phyloP scores from a whole-genome alignment of 2,888 invertebrate species.

The Phyllotreta cruciferae region DNA sequence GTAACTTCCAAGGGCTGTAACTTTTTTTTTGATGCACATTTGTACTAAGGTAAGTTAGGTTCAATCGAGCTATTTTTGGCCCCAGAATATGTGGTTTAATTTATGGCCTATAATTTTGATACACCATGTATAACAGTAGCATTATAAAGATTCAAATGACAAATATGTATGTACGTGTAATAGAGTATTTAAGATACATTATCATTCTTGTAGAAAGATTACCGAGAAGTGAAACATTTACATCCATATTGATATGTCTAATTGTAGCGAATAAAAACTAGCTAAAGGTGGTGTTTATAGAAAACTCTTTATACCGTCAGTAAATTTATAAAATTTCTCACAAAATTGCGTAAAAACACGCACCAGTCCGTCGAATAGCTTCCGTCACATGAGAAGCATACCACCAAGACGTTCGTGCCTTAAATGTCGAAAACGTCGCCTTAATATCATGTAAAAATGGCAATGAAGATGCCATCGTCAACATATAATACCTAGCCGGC shows the following conservation, averaged over 20 bases:
- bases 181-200: conserved; percentile 17
- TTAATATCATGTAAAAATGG: conserved; percentile 50
- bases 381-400: conserved; percentile 47
- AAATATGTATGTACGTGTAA: not conserved
- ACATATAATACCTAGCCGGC: conserved; percentile 45
- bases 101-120: no score
- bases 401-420: conserved; percentile 41
- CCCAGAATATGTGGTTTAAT: no score
- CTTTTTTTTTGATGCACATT: no score
- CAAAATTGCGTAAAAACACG: conserved; percentile 43
- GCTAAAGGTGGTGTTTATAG: conserved; percentile 43
- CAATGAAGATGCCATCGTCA: conserved; percentile 50
- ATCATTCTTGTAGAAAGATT: conserved; percentile 11
- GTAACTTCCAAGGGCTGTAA: no score
- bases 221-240: conserved; percentile 21
- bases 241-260: conserved; percentile 20
- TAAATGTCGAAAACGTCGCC: conserved; percentile 45
- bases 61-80: no score
- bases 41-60: no score
- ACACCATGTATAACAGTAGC: no score
- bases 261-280: conserved; percentile 30
- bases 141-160: no score
- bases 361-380: conserved; percentile 40
- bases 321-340: conserved; percentile 43
- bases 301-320: conserved; percentile 36